A percentile compares a stretch with the other conserved stretches of the same genome.
Evolutionary conservation across 2,113 vertebrate species (phyloP).

Genomic region (Mustelus asterias): DNA sequence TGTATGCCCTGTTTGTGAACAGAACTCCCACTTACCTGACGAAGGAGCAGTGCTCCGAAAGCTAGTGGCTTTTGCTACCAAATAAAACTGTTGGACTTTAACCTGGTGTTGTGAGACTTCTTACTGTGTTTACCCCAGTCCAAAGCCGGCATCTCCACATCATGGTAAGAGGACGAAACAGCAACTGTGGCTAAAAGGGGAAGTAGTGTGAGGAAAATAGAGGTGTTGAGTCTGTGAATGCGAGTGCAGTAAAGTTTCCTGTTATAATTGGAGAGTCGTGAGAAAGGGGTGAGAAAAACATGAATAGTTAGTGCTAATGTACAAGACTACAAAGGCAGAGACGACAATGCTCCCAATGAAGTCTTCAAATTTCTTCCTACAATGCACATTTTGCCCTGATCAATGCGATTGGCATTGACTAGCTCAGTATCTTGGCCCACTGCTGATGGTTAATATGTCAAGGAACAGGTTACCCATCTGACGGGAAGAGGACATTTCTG

Average conservation of each 20-base stretch:
- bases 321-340: not conserved
- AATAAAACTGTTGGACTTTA: too few species aligned
- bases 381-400: not conserved
- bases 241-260: not conserved
- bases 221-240: not conserved
- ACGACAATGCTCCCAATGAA: not conserved
- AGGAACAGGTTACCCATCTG: not conserved
- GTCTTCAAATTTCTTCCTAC: not conserved
- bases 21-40: too few species aligned
- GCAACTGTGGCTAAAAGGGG: not conserved
- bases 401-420: not conserved
- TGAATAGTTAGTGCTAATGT: not conserved
- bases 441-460: not conserved
- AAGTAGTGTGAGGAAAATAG: not conserved
- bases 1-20: too few species aligned
- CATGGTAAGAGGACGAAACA: not conserved
- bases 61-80: too few species aligned
- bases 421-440: not conserved
- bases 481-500: not conserved
- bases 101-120: too few species aligned
- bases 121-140: too few species aligned
- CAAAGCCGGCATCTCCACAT: too few species aligned
- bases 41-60: too few species aligned
- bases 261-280: not conserved
- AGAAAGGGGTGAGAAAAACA: not conserved